phyloP scores from a whole-genome alignment of 2,888 invertebrate genomes.

The Nebria salina region DNA sequence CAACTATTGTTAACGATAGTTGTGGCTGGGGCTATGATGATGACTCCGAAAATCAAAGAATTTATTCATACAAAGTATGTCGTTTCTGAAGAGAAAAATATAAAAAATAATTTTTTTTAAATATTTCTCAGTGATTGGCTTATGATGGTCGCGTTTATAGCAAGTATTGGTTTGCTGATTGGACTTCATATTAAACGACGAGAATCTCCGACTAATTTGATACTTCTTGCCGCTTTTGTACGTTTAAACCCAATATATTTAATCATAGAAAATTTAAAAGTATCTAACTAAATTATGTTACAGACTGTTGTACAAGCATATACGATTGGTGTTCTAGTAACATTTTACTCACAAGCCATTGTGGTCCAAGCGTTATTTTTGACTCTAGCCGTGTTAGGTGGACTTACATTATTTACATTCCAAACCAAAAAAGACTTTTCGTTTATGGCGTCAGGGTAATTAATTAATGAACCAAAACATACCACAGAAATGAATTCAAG shows the following conservation, averaged over 20 bases:
- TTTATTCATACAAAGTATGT: conserved; percentile 75
- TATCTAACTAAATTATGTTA: conserved; percentile 53
- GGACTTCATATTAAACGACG: conserved; percentile 77
- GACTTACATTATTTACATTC: conserved; percentile 83
- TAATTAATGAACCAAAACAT: no score
- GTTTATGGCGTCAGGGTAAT: conserved; percentile 79
- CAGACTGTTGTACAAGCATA: conserved; percentile 83
- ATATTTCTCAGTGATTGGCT: conserved; percentile 73
- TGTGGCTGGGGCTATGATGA: conserved; percentile 71
- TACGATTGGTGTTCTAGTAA: conserved; percentile 80
- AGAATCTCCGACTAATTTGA: conserved; percentile 82
- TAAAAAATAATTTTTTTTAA: conserved; percentile 23
- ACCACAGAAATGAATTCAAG: neutral
- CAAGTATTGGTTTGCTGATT: conserved; percentile 73
- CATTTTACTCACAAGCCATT: conserved; percentile 78
- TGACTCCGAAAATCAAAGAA: conserved; percentile 69
- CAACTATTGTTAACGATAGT: conserved; percentile 79
- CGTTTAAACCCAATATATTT: conserved; percentile 60
- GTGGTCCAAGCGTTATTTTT: conserved; percentile 83
- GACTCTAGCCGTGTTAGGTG: conserved; percentile 77
- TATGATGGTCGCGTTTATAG: conserved; percentile 70
- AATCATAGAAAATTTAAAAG: neutral
- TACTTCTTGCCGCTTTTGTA: conserved; percentile 82
- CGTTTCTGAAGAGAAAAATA: conserved; percentile 11
- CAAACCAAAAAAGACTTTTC: conserved; percentile 88